phyloP scores from a whole-genome alignment of 2,797 vertebrate species.

The Poecilia picta region DNA sequence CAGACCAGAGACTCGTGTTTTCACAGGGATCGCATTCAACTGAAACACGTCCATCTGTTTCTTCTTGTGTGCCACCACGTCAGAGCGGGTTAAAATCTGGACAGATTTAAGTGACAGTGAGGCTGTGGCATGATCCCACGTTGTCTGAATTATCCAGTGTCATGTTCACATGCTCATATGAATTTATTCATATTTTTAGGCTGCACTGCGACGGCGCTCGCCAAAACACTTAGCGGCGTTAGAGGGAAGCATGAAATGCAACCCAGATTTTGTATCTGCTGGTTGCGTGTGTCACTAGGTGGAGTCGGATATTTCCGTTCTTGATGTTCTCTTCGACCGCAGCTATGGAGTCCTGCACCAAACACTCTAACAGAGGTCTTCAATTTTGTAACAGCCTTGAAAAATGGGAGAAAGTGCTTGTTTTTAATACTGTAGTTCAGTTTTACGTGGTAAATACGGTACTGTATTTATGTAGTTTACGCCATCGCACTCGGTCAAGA shows the following conservation, averaged over 20 bases:
- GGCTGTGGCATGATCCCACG: conserved; percentile 54
- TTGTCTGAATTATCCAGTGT: conserved; percentile 63
- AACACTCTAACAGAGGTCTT: conserved; percentile 12
- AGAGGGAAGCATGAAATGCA: conserved; percentile 42
- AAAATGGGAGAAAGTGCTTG: neutral
- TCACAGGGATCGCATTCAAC: conserved; percentile 73
- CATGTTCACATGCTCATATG: conserved; percentile 63
- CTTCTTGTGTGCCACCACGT: conserved; percentile 73
- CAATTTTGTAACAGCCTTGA: conserved; percentile 14
- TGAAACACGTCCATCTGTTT: conserved; percentile 78
- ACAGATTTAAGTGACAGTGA: conserved; percentile 73
- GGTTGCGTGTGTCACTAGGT: conserved; percentile 31
- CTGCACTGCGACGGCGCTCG: conserved; percentile 44
- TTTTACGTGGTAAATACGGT: neutral
- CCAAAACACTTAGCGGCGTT: conserved; percentile 34
- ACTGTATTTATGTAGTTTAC: neutral
- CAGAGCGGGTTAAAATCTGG: conserved; percentile 64
- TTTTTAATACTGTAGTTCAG: neutral
- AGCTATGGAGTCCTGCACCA: conserved; percentile 15
- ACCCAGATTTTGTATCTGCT: conserved; percentile 49
- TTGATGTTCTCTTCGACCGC: conserved; percentile 29
- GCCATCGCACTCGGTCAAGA: neutral
- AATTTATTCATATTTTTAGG: conserved; percentile 55
- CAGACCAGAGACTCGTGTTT: conserved; percentile 73
- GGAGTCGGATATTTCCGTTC: conserved; percentile 48